Percentiles rank a stretch among this genome's conserved stretches.
These are phyloP conservation scores for Pseudomugil tenellus DNA, from an alignment of 2,797 vertebrate species.

Conservation along the genomic window DNA sequence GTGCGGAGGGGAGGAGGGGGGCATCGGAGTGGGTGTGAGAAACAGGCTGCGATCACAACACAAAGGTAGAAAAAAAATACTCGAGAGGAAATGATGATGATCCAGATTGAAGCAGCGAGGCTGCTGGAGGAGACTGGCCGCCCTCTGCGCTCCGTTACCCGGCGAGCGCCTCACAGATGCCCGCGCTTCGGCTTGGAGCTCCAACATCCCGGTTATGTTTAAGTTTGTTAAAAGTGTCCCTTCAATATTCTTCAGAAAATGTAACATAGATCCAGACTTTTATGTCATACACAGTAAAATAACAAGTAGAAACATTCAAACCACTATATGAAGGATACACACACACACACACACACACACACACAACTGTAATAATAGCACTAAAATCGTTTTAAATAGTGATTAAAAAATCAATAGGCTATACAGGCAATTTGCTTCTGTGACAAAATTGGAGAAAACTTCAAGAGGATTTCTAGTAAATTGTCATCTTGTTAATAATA, in stretches of 20 bases:
- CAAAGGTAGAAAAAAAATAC: conserved; percentile 76
- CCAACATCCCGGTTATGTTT: conserved; percentile 9
- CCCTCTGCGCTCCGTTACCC: conserved; percentile 48
- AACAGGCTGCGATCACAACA: conserved; percentile 83
- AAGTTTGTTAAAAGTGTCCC: neutral
- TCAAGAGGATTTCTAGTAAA: neutral
- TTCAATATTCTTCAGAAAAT: neutral
- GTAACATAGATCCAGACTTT: conserved; percentile 14
- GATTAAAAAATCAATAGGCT: too few relatives aligned
- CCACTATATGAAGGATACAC: too few relatives aligned
- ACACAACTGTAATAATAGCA: neutral
- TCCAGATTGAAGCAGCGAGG: conserved; percentile 33
- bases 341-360: too few relatives aligned
- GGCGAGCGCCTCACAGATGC: conserved; percentile 41
- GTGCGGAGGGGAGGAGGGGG: conserved; percentile 23
- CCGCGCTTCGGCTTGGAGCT: conserved; percentile 25
- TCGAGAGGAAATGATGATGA: conserved; percentile 43
- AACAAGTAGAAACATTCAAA: neutral
- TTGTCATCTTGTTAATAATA: too few relatives aligned
- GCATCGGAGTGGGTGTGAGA: conserved; percentile 78
- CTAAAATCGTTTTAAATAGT: too few relatives aligned
- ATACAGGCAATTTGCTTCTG: neutral
- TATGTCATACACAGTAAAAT: neutral
- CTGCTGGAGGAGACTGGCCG: conserved; percentile 46
- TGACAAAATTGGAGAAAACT: conserved; percentile 5